Percentiles rank a stretch among this genome's conserved stretches.
These are phyloP conservation scores for Pocillopora meandrina DNA, from an alignment of 92 coral and sea anemone species.

Conservation along the genomic window DNA sequence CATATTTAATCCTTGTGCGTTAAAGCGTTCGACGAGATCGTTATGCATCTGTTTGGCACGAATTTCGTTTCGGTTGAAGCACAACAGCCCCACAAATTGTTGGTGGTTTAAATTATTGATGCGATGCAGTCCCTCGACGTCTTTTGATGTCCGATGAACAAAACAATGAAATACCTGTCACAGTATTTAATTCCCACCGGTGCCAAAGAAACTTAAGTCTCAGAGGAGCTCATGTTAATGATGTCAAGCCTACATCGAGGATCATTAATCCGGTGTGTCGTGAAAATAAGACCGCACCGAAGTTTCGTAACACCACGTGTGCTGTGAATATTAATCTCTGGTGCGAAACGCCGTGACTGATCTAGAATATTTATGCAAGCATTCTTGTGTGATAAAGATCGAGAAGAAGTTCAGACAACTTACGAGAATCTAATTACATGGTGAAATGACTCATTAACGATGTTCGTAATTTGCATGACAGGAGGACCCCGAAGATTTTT, in stretches of 20 bases:
- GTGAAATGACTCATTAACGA: background rate
- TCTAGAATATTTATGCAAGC: background rate
- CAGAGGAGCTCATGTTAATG: background rate
- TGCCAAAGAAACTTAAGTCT: background rate
- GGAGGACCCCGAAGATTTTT: background rate
- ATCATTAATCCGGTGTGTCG: background rate
- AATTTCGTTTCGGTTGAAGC: constrained; percentile 21
- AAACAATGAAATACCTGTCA: constrained; percentile 39
- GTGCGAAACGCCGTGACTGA: background rate
- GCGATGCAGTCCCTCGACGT: constrained; percentile 21
- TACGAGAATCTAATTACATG: background rate
- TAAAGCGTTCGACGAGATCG: background rate
- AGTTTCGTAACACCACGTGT: background rate
- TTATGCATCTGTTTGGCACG: constrained; percentile 15
- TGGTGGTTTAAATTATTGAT: constrained; percentile 38
- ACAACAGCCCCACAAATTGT: constrained; percentile 20
- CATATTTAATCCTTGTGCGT: background rate
- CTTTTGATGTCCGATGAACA: constrained; percentile 6
- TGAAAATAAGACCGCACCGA: background rate
- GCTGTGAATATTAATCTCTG: background rate
- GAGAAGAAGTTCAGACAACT: background rate
- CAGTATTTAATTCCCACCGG: constrained; percentile 23
- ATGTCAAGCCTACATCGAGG: background rate
- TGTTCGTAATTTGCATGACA: constrained; percentile 10
- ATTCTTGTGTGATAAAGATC: background rate